Conservation (phyloP, 2,113 vertebrate genomes). For the Furnarius figulus region DNA sequence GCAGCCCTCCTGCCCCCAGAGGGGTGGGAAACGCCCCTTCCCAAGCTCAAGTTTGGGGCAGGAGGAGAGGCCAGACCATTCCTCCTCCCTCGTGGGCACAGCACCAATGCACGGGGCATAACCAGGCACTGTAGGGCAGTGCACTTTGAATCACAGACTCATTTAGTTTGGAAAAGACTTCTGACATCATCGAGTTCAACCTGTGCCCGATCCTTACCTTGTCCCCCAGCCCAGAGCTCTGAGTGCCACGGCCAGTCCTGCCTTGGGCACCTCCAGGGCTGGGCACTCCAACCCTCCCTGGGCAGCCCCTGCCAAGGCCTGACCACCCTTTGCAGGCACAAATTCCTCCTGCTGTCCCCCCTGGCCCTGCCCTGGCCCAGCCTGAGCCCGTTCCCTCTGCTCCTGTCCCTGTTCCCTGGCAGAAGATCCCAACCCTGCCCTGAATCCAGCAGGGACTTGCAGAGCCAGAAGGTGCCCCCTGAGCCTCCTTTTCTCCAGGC, state of each 20-base stretch:
- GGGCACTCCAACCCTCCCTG: background rate
- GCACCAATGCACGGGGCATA: rapidly evolving
- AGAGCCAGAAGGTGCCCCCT: background rate
- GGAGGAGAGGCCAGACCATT: too few relatives aligned
- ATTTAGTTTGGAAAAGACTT: background rate
- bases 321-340: background rate
- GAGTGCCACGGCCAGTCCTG: background rate
- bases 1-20: rapidly evolving
- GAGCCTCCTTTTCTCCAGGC: background rate
- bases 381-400: background rate
- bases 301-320: background rate
- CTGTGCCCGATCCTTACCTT: background rate
- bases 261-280: background rate
- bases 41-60: rapidly evolving
- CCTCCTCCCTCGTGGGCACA: background rate
- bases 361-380: background rate
- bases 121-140: rapidly evolving
- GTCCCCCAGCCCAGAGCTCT: background rate
- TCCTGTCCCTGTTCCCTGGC: background rate
- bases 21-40: too few relatives aligned
- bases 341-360: background rate
- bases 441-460: too few relatives aligned
- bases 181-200: background rate
- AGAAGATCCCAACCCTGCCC: background rate
- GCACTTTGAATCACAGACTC: background rate